Base-by-base conservation (phyloP, 2,113 vertebrate genomes). In the Falcunculus frontatus region DNA sequence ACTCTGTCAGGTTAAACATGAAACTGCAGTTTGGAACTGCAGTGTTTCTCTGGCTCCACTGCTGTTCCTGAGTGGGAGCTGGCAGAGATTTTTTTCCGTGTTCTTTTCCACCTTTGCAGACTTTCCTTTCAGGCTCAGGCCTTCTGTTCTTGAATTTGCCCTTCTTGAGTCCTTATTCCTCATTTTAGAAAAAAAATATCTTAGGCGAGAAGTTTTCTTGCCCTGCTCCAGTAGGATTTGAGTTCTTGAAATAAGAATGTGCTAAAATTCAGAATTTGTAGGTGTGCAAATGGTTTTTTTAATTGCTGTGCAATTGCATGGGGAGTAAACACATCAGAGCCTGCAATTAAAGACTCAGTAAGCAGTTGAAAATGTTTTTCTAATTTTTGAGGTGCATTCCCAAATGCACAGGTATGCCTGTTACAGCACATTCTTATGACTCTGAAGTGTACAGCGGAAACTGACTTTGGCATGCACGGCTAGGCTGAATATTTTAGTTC, bases 321-420 rank as follows among this genome's bases (percentile, higher is more conserved):
- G 95, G 84, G 95, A 96, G 35, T 94, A 91, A 95, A 96, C 78
- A 78, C 13, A 96, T 92, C 94, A 86, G 33, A 86, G 59, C 60
- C 83, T 97, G 95, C 94, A 94, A 81, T 92, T 97, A 96, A 85
- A 96, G 93, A 85, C 96, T 96, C 44, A n/a, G 89, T 78, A 90
- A 95, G 76, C 72, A 95, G 75, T 39, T 91, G 76, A 44, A 97
- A 98, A 95, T 85, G 64, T 83, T 94, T 95, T 96, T 62, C 47
- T 87, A 39, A 93, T 87, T 96, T 97, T 96, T 97, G 89, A 97
- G 93, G 92, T 96, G 60, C 57, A 50, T 84, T 97, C 94, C 96
- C 96, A 96, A 87, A 93, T 91, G 96, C 92, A 91, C 95, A 93
- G 55, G 64, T 96, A 86, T 96, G 86, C 77, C 90, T 93, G 73